Evolutionary conservation across 2,888 invertebrate species (phyloP).

Genomic region (Linnaemya vulpina): DNA sequence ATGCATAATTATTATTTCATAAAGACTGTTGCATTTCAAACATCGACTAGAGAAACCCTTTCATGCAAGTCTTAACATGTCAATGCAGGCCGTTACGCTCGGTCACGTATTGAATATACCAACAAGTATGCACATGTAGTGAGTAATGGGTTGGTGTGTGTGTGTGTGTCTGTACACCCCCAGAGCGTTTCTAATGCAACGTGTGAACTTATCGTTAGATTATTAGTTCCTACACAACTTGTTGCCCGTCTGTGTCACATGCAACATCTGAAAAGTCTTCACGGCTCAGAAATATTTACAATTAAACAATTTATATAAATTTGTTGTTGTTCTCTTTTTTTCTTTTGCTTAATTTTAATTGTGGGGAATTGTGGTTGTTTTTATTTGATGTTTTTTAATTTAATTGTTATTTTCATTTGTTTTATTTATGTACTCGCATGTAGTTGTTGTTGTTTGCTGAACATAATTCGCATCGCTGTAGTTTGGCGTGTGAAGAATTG

Average conservation of each 20-base stretch:
- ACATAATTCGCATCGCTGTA: slow-evolving; percentile 50
- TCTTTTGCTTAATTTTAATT: slow-evolving; percentile 42
- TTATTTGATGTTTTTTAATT: neutral
- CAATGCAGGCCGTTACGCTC: slow-evolving; percentile 37
- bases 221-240: slow-evolving; percentile 27
- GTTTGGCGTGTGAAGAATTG: slow-evolving; percentile 65
- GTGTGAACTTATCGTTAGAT: slow-evolving; percentile 26
- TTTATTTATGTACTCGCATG: too few relatives aligned
- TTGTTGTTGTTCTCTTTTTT: too few relatives aligned
- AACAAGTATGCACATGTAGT: neutral
- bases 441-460: slow-evolving; percentile 21
- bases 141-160: too few relatives aligned
- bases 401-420: slow-evolving; percentile 57
- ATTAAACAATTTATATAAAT: neutral
- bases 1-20: slow-evolving; percentile 19
- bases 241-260: slow-evolving; percentile 1
- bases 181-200: neutral
- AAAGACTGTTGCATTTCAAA: slow-evolving; percentile 9
- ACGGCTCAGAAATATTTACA: slow-evolving; percentile 15
- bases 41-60: neutral
- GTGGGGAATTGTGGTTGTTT: slow-evolving; percentile 38
- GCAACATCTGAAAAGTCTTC: slow-evolving; percentile 1
- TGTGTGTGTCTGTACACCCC: neutral
- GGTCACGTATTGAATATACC: neutral
- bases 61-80: slow-evolving; percentile 30